phyloP scores from a whole-genome alignment of 1,140 invertebrate species.

The Lamellibrachia luymesi region DNA sequence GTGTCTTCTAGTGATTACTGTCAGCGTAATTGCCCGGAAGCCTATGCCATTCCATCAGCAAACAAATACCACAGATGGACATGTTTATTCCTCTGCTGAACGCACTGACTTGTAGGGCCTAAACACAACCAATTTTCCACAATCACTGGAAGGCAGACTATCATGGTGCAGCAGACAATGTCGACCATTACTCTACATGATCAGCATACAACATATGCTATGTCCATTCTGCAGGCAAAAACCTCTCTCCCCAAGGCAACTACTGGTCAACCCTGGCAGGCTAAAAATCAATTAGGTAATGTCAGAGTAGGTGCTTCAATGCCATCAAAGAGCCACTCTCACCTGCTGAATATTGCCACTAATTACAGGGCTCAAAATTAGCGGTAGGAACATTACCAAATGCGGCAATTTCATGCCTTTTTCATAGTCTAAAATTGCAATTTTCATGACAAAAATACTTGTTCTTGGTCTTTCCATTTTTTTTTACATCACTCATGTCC shows the following conservation, averaged over 20 bases:
- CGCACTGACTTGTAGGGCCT: neutral
- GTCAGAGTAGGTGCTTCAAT: neutral
- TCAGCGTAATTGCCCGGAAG: neutral
- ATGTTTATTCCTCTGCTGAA: neutral
- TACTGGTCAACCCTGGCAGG: neutral
- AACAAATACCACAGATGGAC: neutral
- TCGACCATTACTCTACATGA: neutral
- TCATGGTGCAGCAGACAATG: neutral
- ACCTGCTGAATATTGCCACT: neutral
- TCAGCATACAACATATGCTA: neutral
- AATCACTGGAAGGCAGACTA: neutral
- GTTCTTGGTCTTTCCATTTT: too few species aligned
- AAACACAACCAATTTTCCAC: neutral
- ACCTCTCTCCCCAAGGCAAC: neutral
- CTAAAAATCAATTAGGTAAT: neutral
- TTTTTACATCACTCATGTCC: too few species aligned
- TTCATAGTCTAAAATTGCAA: neutral
- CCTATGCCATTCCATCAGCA: neutral
- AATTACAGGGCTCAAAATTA: neutral
- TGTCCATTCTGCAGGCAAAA: neutral
- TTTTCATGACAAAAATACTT: neutral
- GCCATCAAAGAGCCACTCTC: neutral
- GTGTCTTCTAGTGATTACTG: neutral
- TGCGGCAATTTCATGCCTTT: neutral
- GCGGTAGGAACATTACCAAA: neutral